Percentiles rank a stretch among this genome's conserved stretches.
Conservation (phyloP, 2,113 vertebrate species). For the Sebastes fasciatus region DNA sequence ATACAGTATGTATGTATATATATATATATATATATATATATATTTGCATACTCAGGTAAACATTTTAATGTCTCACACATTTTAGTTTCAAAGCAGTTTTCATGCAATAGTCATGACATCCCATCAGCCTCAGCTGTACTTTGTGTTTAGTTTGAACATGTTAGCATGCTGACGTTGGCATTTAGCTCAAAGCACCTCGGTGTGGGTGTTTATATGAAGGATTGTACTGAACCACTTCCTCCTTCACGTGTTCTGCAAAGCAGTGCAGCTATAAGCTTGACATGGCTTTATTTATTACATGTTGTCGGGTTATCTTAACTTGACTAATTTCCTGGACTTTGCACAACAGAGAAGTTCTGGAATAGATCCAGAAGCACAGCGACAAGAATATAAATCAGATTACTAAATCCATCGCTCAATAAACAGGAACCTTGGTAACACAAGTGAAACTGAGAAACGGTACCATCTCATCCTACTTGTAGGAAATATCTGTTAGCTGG, state of each 20-base stretch:
- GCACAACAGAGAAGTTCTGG: not conserved
- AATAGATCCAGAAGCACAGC: not conserved
- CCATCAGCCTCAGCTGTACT: too few species aligned
- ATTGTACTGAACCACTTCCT: constrained; percentile 18
- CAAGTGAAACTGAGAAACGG: not conserved
- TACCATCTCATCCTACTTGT: not conserved
- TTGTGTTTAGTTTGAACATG: too few species aligned
- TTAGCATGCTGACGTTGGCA: too few species aligned
- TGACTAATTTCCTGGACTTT: not conserved
- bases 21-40: too few species aligned
- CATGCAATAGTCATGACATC: too few species aligned
- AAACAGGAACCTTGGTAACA: too few species aligned
- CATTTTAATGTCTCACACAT: too few species aligned
- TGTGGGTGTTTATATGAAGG: too few species aligned
- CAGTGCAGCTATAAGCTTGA: not conserved
- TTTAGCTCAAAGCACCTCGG: too few species aligned
- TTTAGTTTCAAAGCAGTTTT: too few species aligned
- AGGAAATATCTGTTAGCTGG: not conserved
- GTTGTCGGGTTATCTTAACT: not conserved
- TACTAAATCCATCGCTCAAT: not conserved
- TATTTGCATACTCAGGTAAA: too few species aligned
- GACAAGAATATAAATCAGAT: not conserved
- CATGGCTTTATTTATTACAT: not conserved
- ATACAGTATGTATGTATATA: too few species aligned
- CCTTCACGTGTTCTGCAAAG: not conserved